Conservation (phyloP, 2,113 vertebrate species). For the Caloenas nicobarica region DNA sequence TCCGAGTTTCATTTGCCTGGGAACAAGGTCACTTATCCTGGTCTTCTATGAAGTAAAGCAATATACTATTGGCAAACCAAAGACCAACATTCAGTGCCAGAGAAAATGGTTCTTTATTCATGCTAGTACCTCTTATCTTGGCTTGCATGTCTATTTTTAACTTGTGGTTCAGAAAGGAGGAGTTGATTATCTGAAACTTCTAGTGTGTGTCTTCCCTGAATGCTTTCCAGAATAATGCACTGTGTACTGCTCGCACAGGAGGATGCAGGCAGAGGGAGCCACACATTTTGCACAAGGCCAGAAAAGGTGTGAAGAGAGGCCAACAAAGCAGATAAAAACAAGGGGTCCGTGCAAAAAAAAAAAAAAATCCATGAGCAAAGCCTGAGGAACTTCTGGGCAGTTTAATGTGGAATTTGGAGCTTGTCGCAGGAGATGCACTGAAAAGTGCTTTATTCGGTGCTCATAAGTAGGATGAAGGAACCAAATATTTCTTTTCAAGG, state of each 20-base stretch:
- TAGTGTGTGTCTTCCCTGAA: neutral
- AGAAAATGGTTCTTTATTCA: constrained; percentile 52
- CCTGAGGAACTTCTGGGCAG: neutral
- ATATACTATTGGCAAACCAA: neutral
- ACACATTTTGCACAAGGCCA: fast-evolving
- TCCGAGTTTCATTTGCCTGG: constrained; percentile 8
- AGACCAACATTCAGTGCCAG: neutral
- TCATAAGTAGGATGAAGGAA: neutral
- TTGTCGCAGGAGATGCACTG: neutral
- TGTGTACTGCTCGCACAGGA: fast-evolving
- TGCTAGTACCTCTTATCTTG: neutral
- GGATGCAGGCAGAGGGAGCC: neutral
- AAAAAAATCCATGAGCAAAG: neutral
- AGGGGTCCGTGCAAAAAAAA: neutral
- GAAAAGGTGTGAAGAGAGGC: neutral
- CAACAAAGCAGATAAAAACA: neutral
- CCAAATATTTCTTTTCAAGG: neutral
- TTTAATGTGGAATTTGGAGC: neutral
- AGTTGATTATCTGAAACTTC: constrained; percentile 6
- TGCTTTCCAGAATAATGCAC: neutral
- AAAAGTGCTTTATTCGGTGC: neutral
- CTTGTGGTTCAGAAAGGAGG: neutral
- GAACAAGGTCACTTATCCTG: constrained; percentile 33
- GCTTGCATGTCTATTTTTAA: constrained; percentile 52
- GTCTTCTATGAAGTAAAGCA: neutral